phyloP scores from a whole-genome alignment of 2,888 invertebrate genomes.

The Autographa pulchrina region DNA sequence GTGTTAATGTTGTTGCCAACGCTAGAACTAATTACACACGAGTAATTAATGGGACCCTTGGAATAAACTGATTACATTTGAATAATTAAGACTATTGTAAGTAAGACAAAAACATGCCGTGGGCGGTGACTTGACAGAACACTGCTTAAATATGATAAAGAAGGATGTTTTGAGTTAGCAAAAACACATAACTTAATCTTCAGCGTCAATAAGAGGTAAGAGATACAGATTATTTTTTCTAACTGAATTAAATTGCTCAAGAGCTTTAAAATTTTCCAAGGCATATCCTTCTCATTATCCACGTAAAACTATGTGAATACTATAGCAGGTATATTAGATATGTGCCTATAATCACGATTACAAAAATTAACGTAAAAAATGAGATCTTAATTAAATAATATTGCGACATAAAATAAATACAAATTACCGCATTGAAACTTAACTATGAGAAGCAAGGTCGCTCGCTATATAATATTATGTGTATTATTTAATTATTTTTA shows the following conservation, averaged over 20 bases:
- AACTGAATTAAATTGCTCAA: no score
- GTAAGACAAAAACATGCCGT: background rate
- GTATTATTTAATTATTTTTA: background rate
- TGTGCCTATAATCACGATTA: background rate
- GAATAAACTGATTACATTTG: background rate
- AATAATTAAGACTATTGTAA: slow-evolving; percentile 2
- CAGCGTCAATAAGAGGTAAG: no score
- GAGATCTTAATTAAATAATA: background rate
- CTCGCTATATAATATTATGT: background rate
- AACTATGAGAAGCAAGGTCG: slow-evolving; percentile 4
- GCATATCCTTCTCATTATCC: no score
- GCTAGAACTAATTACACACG: background rate
- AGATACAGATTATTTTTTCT: no score
- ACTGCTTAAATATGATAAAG: background rate
- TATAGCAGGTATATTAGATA: background rate
- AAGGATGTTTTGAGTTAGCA: background rate
- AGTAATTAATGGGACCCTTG: background rate
- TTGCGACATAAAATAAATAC: background rate
- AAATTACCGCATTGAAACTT: background rate
- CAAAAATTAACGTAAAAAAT: background rate
- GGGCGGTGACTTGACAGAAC: background rate
- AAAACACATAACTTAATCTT: background rate
- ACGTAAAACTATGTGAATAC: no score
- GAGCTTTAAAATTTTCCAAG: no score
- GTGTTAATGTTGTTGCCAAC: slow-evolving; percentile 5